Base-by-base conservation (phyloP, 2,888 invertebrate genomes). In the Metopia argyrocephala region DNA sequence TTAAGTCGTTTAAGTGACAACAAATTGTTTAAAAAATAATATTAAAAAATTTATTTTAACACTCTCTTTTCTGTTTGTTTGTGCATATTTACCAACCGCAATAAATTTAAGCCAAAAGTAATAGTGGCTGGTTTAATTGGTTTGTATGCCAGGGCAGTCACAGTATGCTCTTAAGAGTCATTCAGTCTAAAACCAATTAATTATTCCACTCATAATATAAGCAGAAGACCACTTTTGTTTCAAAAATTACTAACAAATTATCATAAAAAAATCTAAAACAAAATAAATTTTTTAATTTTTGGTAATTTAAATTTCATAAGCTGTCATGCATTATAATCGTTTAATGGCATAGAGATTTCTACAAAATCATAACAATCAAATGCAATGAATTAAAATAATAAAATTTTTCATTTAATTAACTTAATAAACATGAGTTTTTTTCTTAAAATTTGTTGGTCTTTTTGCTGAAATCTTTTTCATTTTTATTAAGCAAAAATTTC, bases 191-290 rank as follows among this genome's bases (percentile, higher is more conserved):
- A 12, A 25, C 46, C 23, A 54, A 81, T 78, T 78, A 62, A 46
- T 56, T 78, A 81, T 81, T 81, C 81, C 48, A 23, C 48, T 70
- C 81, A 81, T 75, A 66, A 62, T 66, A 61, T 71, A 56, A 45
- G n/a, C n/a, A n/a, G n/a, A 15, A 25, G 15, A 27, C 9, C 18
- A 18, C 18, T 56, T 56, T 18, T 27, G 4, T 38, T 38, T 38
- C 15, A 9, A 38, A 38, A 38, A 12, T 38, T 15, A n/a, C n/a
- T n/a, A n/a, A 38, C 38, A 38, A 38, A 38, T 38, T 38, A 38
- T 12, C 38, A 38, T 15, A 12, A 9, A 4, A 9, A 38, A 38
- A 12, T 12, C 15, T 12, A 12, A 38, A 38, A 38, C 12, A 9
- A 31, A 31, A 31, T 12, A 31, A 31, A 31, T 12, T 12, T 31